Conservation (phyloP, 2,797 vertebrate genomes). For the Hoplostethus mediterraneus region DNA sequence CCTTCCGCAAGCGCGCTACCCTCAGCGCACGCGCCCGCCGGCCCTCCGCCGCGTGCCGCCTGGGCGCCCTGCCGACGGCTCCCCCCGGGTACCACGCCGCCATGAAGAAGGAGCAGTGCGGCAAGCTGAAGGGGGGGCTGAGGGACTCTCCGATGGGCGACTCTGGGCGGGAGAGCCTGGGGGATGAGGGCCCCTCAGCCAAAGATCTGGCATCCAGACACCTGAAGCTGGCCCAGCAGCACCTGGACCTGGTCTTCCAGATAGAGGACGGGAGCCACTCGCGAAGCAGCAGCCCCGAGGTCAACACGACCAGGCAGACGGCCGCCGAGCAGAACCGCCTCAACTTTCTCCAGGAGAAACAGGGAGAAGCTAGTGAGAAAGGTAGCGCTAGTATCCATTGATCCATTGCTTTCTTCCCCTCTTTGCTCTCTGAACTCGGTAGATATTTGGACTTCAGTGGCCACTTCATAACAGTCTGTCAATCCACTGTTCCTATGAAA, state of each 20-base stretch:
- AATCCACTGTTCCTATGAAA: no score
- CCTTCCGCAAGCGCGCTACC: conserved; percentile 69
- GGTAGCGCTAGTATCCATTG: conserved; percentile 56
- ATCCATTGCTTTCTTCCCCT: no score
- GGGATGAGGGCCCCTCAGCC: conserved; percentile 70
- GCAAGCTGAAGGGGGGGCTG: conserved; percentile 78
- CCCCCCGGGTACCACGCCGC: conserved; percentile 88
- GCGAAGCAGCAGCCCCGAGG: conserved; percentile 89
- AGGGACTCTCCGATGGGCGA: conserved; percentile 74
- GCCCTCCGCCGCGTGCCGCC: accelerated
- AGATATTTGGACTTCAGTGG: no score
- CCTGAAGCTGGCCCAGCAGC: conserved; percentile 90
- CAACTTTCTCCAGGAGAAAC: conserved; percentile 91
- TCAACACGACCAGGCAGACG: conserved; percentile 78
- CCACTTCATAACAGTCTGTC: no score
- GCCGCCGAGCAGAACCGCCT: conserved; percentile 91
- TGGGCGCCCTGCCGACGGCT: conserved; percentile 57
- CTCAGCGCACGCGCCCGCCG: background rate
- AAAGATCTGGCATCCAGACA: conserved; percentile 87
- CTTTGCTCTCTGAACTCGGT: no score
- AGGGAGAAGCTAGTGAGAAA: conserved; percentile 82
- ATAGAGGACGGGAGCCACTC: conserved; percentile 80
- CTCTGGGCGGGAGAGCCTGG: conserved; percentile 76
- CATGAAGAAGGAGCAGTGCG: conserved; percentile 82
- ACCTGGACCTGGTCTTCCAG: conserved; percentile 89